phyloP scores from a whole-genome alignment of 2,888 invertebrate genomes.

The Spisula solida region DNA sequence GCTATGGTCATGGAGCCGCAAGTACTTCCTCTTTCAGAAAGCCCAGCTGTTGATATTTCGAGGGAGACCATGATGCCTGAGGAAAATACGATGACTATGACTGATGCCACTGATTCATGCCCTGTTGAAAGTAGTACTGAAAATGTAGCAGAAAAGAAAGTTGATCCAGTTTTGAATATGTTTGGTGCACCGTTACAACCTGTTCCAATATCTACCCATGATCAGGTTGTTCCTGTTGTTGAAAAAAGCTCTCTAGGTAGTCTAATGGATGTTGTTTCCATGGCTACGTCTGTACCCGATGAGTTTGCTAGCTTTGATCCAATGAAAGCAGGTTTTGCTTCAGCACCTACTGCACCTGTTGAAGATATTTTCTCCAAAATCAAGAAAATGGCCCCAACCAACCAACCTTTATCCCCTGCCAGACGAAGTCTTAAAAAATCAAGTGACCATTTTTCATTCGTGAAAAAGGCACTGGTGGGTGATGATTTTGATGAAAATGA shows the following conservation, averaged over 20 bases:
- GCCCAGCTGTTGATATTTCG: neutral
- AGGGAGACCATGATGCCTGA: neutral
- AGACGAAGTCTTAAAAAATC: slow-evolving; percentile 52
- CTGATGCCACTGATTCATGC: neutral
- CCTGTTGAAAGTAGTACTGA: neutral
- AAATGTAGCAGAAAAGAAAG: neutral
- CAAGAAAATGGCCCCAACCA: slow-evolving; percentile 56
- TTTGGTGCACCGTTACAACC: slow-evolving; percentile 47
- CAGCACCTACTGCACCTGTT: slow-evolving; percentile 53
- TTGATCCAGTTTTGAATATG: slow-evolving; percentile 9
- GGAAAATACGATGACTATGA: neutral
- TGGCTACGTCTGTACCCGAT: slow-evolving; percentile 52
- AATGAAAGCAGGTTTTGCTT: slow-evolving; percentile 55
- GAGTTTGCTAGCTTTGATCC: slow-evolving; percentile 70
- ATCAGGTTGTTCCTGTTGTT: neutral
- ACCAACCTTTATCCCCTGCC: slow-evolving; percentile 65
- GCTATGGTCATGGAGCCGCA: neutral
- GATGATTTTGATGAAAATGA: slow-evolving; percentile 43
- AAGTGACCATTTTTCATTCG: slow-evolving; percentile 68
- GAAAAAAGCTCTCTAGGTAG: neutral
- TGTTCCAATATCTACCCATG: neutral
- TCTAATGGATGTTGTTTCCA: neutral
- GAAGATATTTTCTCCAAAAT: slow-evolving; percentile 70
- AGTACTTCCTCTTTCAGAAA: neutral
- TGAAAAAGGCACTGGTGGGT: slow-evolving; percentile 62